Evolutionary conservation across 1,140 invertebrate species (phyloP), one percentile per base, ranked within the genome.

Genomic region (Aphelenchoides avenae): DNA sequence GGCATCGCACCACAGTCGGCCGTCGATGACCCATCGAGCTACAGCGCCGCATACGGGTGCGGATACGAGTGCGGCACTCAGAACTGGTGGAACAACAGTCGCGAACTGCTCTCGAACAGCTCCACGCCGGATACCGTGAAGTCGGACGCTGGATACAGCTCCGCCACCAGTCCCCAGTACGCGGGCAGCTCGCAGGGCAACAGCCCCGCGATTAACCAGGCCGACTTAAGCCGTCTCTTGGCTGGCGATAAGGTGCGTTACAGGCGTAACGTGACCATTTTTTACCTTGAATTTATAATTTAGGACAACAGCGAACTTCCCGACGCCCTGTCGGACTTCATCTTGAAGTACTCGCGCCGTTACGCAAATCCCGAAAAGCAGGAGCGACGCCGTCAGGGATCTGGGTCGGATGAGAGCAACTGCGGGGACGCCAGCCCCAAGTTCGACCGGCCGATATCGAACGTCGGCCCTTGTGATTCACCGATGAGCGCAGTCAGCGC

Each of bases 321-420:
- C n/a, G 75, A 75, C 33, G 56, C 57, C 20, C 53, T 75, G 26
- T 70, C 70, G 4, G 75, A 77, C 41, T 77, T 77, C 37, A 77
- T 77, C 52, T 33, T 75, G 9, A 65, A 72, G 20, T 75, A 76
- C 51, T 75, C 75, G n/a, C 70, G 75, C 15, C 52, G 64, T 43
- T 76, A 74, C 40, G 52, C 53, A 36, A 42, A 34, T 13, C 29
- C 47, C 6, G 30, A 42, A 37, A 27, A 49, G 41, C 3, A 29
- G 31, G n/a, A 29, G 15, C 26, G 20, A 48, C 3, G n/a, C n/a
- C n/a, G n/a, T n/a, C n/a, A n/a, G 52, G 22, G 11, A 22, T 43
- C 52, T 24, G 39, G 34, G 22, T 20, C 37, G 11, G 27, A 39
- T 31, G 18, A 44, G 30, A 9, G 40, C 15, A 5, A 13, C 26